phyloP scores from a whole-genome alignment of 2,888 invertebrate species.

The Ametastegia equiseti region DNA sequence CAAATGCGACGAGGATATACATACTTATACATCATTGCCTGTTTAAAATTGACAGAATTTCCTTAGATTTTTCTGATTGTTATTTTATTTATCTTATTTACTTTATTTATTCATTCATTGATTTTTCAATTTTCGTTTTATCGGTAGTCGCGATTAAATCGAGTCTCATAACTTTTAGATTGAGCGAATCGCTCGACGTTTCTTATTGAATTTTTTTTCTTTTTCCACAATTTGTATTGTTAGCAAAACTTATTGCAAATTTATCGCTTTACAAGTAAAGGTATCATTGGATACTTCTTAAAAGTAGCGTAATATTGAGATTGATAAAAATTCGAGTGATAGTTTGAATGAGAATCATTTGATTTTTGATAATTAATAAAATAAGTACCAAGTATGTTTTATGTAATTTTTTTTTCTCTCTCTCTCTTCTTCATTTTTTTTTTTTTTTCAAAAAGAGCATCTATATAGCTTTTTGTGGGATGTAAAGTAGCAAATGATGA shows the following conservation, averaged over 20 bases:
- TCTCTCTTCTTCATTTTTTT: background rate
- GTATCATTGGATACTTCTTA: background rate
- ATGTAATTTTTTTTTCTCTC: background rate
- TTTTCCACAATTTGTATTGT: background rate
- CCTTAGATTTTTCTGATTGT: too few relatives aligned
- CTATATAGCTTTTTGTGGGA: background rate
- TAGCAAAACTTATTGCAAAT: background rate
- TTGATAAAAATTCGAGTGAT: background rate
- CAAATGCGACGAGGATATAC: background rate
- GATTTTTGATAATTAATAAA: slow-evolving; percentile 4
- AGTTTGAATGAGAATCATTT: background rate
- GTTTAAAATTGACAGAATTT: too few relatives aligned
- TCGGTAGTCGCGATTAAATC: background rate
- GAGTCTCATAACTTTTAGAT: background rate
- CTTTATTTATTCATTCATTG: too few relatives aligned
- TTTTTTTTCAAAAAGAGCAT: background rate
- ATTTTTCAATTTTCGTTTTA: background rate
- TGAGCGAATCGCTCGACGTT: background rate
- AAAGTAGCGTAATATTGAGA: slow-evolving; percentile 10
- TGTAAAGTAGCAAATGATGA: slow-evolving; percentile 23
- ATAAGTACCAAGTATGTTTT: background rate
- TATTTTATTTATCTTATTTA: too few relatives aligned
- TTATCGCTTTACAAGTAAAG: background rate
- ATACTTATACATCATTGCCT: too few relatives aligned
- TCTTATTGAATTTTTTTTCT: too few relatives aligned